Evolutionary conservation across 2,888 invertebrate species (phyloP).

Genomic region (Chouioia cunea): DNA sequence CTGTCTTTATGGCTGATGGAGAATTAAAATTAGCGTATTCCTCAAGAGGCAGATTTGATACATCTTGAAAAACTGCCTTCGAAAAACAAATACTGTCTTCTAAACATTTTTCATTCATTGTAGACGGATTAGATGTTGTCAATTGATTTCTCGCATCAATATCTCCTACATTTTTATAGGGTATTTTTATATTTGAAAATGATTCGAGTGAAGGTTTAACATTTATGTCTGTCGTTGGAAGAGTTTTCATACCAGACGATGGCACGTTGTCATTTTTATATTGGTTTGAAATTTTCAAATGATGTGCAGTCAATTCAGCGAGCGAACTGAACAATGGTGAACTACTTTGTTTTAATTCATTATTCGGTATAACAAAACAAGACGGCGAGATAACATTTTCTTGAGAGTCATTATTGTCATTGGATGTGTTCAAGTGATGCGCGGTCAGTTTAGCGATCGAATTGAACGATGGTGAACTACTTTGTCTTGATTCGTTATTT

Average conservation of each 20-base stretch:
- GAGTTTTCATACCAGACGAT: constrained; percentile 50
- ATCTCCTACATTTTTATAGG: constrained; percentile 8
- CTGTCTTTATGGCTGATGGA: constrained; percentile 4
- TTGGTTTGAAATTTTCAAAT: constrained; percentile 51
- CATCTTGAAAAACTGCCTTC: constrained; percentile 30
- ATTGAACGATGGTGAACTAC: constrained; percentile 51
- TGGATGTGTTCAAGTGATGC: constrained; percentile 39
- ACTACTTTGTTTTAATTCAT: constrained; percentile 16
- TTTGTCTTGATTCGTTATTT: background rate
- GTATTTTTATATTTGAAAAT: constrained; percentile 11
- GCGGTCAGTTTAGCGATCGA: constrained; percentile 54
- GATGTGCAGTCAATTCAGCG: constrained; percentile 61
- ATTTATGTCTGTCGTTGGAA: background rate
- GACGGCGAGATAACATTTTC: constrained; percentile 6
- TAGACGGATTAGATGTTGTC: constrained; percentile 55
- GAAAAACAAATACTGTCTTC: background rate
- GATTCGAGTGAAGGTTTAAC: background rate
- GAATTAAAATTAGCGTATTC: constrained; percentile 12
- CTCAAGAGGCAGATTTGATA: constrained; percentile 50
- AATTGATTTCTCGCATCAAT: constrained; percentile 49
- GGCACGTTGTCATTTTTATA: constrained; percentile 31
- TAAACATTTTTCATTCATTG: constrained; percentile 27
- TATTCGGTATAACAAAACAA: constrained; percentile 19
- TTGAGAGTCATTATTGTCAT: background rate
- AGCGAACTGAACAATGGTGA: constrained; percentile 56